Evolutionary conservation across 2,797 vertebrate genomes (phyloP), one percentile per base, ranked within the genome.

Genomic region (Spinus olivaceus): DNA sequence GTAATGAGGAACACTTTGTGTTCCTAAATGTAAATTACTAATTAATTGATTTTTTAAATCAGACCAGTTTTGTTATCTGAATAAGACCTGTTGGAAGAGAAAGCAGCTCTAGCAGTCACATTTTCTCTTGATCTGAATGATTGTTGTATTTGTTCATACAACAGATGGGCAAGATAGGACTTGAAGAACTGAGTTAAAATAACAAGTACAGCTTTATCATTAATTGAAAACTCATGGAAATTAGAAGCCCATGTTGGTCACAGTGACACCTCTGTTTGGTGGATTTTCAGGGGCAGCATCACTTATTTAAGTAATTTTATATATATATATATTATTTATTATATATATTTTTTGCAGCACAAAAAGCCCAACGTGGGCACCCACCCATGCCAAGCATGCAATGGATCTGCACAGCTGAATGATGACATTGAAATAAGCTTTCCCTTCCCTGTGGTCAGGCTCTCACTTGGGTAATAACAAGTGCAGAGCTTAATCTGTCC

Each of bases 141-240:
- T 30, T 64, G 32, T 30, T 64, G 13, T 18, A 60, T 84, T 83
- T 69, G 49, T 69, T 86, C 37, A 16, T 81, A 37, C 14, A 86
- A 19, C 37, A 78, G 73, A 73, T 82, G 50, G 46, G 51, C 42
- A 82, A 69, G 33, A 83, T 4, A 80, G 16, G 14, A 12, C 49
- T 69, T 44, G 69, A 73, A 77, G 60, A 70, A 74, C 27, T n/a
- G 73, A 71, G 42, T 73, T 70, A 53, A 86, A 91, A 35, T 28
- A 84, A 47, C 37, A 88, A 60, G 12, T 7, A 2, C 33, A 60
- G 44, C 14, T 66, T 81, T 71, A 64, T 64, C 18, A 70, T 33
- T 33, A 74, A 73, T 18, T 81, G 33, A 92, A 95, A 88, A 70
- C 41, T 84, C 27, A 63, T 47, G 53, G 28, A 83, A 72, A 25